Conservation (phyloP, 2,797 vertebrate genomes). For the Protosalanx chinensis region DNA sequence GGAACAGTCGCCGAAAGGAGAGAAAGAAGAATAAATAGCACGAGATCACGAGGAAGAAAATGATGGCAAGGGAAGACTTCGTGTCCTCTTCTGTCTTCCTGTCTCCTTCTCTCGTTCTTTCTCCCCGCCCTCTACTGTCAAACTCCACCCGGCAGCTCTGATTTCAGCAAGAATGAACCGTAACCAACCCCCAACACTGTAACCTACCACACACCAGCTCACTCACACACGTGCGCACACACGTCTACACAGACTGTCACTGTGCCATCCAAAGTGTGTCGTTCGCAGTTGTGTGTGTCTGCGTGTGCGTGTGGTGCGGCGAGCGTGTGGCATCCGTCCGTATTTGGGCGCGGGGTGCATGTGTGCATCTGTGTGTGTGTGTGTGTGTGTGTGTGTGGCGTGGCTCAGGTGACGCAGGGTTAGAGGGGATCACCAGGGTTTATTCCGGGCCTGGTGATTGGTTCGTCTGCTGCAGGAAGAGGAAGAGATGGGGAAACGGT, state of each 20-base stretch:
- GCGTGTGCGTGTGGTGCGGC: not conserved
- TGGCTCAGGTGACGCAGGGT: not conserved
- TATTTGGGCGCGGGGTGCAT: not conserved
- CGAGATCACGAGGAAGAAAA: slow-evolving; percentile 28
- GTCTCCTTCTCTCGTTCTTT: not conserved
- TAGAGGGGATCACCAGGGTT: slow-evolving; percentile 7
- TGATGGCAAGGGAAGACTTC: slow-evolving; percentile 7
- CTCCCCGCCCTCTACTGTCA: not conserved
- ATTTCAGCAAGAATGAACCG: not conserved
- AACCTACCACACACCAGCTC: slow-evolving; percentile 33
- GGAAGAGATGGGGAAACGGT: not conserved
- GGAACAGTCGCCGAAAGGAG: slow-evolving; percentile 22
- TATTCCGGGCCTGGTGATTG: slow-evolving; percentile 5
- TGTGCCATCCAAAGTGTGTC: not conserved
- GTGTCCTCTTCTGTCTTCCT: slow-evolving; percentile 1
- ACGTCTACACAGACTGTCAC: not conserved
- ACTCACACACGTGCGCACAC: slow-evolving; percentile 4
- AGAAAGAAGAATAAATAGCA: slow-evolving; percentile 34
- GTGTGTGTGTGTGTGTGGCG: not conserved
- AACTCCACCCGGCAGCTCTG: not conserved
- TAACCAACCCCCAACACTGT: slow-evolving; percentile 33
- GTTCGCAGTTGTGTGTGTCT: not conserved
- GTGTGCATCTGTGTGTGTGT: not conserved
- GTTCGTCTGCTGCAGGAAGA: not conserved
- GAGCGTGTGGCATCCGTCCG: not conserved